Conservation (phyloP, 1,140 invertebrate genomes). For the Dolichoris vasculosae region DNA sequence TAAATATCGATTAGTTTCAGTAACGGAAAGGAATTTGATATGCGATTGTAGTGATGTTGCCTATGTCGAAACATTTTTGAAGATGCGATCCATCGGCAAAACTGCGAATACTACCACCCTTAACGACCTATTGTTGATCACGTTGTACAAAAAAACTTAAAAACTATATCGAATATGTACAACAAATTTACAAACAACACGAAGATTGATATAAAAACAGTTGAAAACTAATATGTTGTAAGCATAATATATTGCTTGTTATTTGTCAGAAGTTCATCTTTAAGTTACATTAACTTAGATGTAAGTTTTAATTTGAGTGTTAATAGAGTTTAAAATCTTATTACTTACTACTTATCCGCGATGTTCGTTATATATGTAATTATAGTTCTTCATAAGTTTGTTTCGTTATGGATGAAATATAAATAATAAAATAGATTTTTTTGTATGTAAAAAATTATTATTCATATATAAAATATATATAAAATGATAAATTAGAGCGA, state of each 20-base stretch:
- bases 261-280: background rate
- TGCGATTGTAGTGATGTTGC: conserved; percentile 56
- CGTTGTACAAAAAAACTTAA: background rate
- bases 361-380: no score
- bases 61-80: conserved; percentile 60
- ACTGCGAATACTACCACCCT: background rate
- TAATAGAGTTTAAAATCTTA: no score
- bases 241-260: background rate
- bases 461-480: no score
- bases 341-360: no score
- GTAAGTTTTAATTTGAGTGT: no score
- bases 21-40: conserved; percentile 59
- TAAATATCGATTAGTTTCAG: conserved; percentile 63
- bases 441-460: no score
- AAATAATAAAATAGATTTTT: no score
- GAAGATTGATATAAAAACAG: conserved; percentile 33
- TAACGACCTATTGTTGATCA: background rate
- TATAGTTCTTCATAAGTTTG: no score
- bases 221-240: background rate
- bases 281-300: background rate
- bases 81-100: conserved; percentile 55
- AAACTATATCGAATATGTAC: conserved; percentile 2
- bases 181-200: background rate
- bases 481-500: no score
- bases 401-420: no score